A percentile compares a stretch with the other conserved stretches of the same genome.
These are phyloP conservation scores for Orycteropus afer DNA, from an alignment of 2,113 vertebrate species.

Conservation along the genomic window DNA sequence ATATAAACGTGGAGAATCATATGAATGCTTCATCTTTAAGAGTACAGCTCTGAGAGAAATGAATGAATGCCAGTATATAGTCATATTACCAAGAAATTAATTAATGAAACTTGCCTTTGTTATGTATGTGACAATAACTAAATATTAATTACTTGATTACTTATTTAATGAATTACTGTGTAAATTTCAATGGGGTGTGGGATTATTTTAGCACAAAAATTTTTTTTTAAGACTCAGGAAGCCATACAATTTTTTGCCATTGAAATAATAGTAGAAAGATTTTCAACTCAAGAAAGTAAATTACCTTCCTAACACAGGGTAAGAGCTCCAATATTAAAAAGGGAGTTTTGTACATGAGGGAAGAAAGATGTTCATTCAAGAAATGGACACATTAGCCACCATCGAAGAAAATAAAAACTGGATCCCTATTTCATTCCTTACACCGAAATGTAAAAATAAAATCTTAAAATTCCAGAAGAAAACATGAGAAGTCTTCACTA, in stretches of 20 bases:
- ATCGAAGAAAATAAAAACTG: constrained; percentile 3
- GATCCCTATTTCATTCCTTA: not conserved
- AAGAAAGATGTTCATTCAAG: not conserved
- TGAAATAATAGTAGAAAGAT: constrained; percentile 2
- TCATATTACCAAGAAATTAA: not conserved
- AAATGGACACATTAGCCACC: not conserved
- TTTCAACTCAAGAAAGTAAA: not conserved
- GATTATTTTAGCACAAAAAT: not conserved
- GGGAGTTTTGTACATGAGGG: not conserved
- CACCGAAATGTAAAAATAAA: not conserved
- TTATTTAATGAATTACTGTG: not conserved
- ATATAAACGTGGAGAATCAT: not conserved
- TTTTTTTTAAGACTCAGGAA: not conserved
- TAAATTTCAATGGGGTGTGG: not conserved
- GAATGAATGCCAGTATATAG: not conserved
- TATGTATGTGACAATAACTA: not conserved
- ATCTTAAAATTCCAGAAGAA: not conserved
- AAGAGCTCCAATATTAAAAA: not conserved
- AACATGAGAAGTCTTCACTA: not conserved
- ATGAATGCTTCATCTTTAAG: not conserved
- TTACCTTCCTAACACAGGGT: not conserved
- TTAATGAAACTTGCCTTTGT: not conserved
- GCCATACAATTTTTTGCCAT: not conserved
- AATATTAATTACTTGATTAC: constrained; percentile 11
- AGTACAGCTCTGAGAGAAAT: not conserved